These are phyloP conservation scores for Staurois parvus DNA, from an alignment of 2,797 vertebrate genomes.

Conservation along the genomic window DNA sequence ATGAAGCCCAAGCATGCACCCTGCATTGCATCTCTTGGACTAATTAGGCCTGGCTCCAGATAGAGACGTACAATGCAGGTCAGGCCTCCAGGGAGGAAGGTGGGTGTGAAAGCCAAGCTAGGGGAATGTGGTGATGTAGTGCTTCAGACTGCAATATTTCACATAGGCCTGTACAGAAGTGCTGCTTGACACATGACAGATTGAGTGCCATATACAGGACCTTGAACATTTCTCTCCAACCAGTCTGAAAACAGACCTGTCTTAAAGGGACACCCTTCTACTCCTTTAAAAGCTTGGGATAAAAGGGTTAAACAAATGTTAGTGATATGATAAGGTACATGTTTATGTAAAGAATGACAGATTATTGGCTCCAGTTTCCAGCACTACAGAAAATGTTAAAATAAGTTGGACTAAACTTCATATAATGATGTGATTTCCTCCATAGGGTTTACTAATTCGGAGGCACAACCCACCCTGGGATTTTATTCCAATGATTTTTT, in stretches of 20 bases:
- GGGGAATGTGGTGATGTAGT: slow-evolving; percentile 68
- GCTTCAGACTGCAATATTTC: slow-evolving; percentile 69
- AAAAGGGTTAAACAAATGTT: slow-evolving; percentile 99
- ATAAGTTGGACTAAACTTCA: slow-evolving; percentile 77
- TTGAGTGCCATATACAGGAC: slow-evolving; percentile 80
- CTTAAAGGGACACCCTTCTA: slow-evolving; percentile 75
- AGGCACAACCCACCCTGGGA: slow-evolving; percentile 75
- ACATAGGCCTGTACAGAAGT: slow-evolving; percentile 68
- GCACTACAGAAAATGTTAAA: slow-evolving; percentile 76
- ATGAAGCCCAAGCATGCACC: slow-evolving; percentile 74
- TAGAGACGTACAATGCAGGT: slow-evolving; percentile 67
- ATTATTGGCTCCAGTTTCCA: slow-evolving; percentile 80
- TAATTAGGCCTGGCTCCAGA: slow-evolving; percentile 75
- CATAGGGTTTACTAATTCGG: slow-evolving; percentile 75
- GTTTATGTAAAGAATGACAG: slow-evolving; percentile 91
- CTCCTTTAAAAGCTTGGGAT: slow-evolving; percentile 81
- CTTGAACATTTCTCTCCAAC: slow-evolving; percentile 80
- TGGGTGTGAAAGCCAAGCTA: slow-evolving; percentile 66
- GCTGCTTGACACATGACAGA: slow-evolving; percentile 79
- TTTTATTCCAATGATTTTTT: slow-evolving; percentile 75
- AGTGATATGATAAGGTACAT: slow-evolving; percentile 97
- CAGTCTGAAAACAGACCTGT: slow-evolving; percentile 73
- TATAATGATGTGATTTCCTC: slow-evolving; percentile 80
- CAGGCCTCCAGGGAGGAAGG: slow-evolving; percentile 69
- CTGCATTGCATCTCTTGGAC: slow-evolving; percentile 62